phyloP scores from a whole-genome alignment of 2,888 invertebrate species.

The Baronia brevicornis region DNA sequence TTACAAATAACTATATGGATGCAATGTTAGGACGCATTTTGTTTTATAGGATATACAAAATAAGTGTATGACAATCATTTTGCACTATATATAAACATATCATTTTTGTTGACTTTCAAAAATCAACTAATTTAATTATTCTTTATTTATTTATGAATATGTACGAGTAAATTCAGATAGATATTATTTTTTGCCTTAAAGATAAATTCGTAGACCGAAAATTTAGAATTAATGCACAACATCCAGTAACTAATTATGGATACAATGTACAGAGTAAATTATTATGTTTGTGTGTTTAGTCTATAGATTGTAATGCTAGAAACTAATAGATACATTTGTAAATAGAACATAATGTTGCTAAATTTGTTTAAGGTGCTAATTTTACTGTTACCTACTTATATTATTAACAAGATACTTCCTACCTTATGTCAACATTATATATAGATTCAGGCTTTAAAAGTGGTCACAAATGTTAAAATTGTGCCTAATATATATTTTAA shows the following conservation, averaged over 20 bases:
- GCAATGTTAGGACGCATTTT: slow-evolving; percentile 18
- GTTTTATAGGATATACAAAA: slow-evolving; percentile 11
- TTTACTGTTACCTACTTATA: slow-evolving; percentile 35
- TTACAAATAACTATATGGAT: slow-evolving; percentile 11
- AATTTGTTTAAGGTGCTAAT: slow-evolving; percentile 69
- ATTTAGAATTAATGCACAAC: slow-evolving; percentile 40
- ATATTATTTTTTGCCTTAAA: no score
- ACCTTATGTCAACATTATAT: slow-evolving; percentile 29
- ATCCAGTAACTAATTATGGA: slow-evolving; percentile 36
- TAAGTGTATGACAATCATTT: slow-evolving; percentile 11
- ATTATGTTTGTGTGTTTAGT: slow-evolving; percentile 61
- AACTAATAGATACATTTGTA: slow-evolving; percentile 54
- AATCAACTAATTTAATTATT: slow-evolving; percentile 9
- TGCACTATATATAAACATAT: slow-evolving; percentile 16
- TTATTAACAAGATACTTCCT: slow-evolving; percentile 25
- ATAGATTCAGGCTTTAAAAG: slow-evolving; percentile 27
- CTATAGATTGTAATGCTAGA: slow-evolving; percentile 60
- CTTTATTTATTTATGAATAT: no score
- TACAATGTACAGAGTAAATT: slow-evolving; percentile 68
- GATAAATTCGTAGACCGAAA: no score
- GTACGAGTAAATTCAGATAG: no score
- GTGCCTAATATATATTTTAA: slow-evolving; percentile 25
- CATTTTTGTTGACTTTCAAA: slow-evolving; percentile 11
- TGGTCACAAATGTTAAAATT: slow-evolving; percentile 40
- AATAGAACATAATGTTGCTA: slow-evolving; percentile 61